Percentiles rank a stretch among this genome's conserved stretches.
Conservation (phyloP, 2,113 vertebrate species). For the Amphilophus citrinellus region DNA sequence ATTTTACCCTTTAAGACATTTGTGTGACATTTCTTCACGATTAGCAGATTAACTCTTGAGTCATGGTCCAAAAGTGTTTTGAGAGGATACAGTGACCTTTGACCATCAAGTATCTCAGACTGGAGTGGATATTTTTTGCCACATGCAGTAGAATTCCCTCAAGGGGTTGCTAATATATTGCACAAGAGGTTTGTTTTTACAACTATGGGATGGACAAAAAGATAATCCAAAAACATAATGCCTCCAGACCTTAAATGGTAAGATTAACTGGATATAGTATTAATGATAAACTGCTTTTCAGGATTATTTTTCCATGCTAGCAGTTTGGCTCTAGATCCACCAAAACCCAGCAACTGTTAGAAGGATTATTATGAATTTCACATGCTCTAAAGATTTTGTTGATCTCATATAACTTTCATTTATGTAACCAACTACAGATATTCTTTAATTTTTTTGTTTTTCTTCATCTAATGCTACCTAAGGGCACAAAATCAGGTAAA, state of each 20-base stretch:
- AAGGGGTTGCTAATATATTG: neutral
- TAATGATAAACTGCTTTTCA: neutral
- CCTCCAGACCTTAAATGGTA: neutral
- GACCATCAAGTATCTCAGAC: no score
- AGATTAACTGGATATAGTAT: no score
- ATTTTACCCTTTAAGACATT: no score
- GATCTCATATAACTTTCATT: neutral
- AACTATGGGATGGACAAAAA: neutral
- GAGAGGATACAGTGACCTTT: no score
- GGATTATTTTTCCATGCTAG: neutral
- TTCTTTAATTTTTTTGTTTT: neutral
- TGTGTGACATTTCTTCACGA: no score
- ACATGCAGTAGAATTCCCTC: no score
- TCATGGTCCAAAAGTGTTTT: no score
- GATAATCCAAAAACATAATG: neutral
- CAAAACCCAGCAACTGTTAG: neutral
- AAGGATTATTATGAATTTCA: neutral
- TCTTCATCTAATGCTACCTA: neutral
- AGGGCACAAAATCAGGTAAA: neutral
- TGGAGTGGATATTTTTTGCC: no score
- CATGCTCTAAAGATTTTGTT: neutral
- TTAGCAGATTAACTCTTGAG: no score
- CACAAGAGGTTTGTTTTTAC: neutral
- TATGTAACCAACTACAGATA: neutral
- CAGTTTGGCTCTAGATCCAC: neutral